Evolutionary conservation across 2,888 invertebrate species (phyloP), one percentile per base, ranked within the genome.

Genomic region (Gandaritis pyraliata): DNA sequence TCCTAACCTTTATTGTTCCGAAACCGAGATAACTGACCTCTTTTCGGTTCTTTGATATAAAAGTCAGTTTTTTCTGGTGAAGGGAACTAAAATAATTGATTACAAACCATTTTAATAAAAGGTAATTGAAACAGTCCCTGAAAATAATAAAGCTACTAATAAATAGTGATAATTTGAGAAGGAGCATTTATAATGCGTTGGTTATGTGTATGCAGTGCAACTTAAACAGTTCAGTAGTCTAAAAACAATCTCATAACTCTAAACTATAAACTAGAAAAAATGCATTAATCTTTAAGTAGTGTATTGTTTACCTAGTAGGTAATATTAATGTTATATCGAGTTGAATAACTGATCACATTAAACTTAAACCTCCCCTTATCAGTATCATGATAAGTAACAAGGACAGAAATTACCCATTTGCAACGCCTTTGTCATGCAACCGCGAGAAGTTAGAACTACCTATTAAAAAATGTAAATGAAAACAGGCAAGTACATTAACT

Each of bases 361-460:
- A 58, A 65, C 61, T 65, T 16, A 30, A 55, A 59, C 56, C 57
- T 23, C 47, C 36, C 16, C 41, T 62, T 62, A 67, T 64, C 63
- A 43, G 54, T 11, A 56, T 56, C 58, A 58, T n/a, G n/a, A n/a
- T n/a, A n/a, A n/a, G 46, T 38, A 50, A 59, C 45, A 43, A 41
- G 46, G 46, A 11, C 45, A 50, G 49, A 60, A 57, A 53, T 54
- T 53, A 45, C 8, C 52, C 53, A 63, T 63, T 45, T 56, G 53
- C 53, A 46, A 57, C 51, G 58, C 63, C 4, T 59, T 51, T 51
- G 56, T 50, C 50, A 52, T 60, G 47, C 23, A 47, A 61, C 23
- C 23, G 47, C 10, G 16, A 15, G 8, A 33, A 33, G 33, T 33
- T 11, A 23, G 23, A 23, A 23, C 33, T 33, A 33, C 10, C 8